Conservation (phyloP, 2,797 vertebrate genomes). For the Paedocypris micromegethes region DNA sequence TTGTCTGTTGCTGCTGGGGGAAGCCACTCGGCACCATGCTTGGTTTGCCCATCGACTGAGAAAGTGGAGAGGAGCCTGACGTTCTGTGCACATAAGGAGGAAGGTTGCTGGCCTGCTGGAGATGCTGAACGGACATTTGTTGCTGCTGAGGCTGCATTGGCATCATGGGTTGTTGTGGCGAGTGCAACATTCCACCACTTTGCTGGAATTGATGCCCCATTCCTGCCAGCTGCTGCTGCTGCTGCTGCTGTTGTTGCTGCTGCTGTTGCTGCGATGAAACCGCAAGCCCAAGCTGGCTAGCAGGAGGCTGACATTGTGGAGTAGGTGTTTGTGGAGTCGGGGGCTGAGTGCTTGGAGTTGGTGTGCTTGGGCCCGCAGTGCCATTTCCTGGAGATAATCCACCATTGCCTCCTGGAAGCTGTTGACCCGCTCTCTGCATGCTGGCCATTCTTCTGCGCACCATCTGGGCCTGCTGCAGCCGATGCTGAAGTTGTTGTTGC, state of each 20-base stretch:
- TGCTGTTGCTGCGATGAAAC: constrained; percentile 61
- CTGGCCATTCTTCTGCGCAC: constrained; percentile 91
- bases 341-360: constrained; percentile 85
- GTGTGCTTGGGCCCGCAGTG: constrained; percentile 70
- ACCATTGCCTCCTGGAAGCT: constrained; percentile 68
- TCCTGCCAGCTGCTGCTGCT: constrained; percentile 60
- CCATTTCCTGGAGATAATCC: constrained; percentile 68
- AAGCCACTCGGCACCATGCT: constrained; percentile 79
- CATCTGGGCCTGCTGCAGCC: constrained; percentile 96
- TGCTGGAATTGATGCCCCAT: too few relatives aligned
- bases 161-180: constrained; percentile 67
- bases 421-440: constrained; percentile 83
- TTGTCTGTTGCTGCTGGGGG: constrained; percentile 74
- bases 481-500: constrained; percentile 93
- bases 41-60: constrained; percentile 83
- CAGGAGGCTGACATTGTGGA: constrained; percentile 60
- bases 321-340: constrained; percentile 84
- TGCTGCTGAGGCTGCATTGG: constrained; percentile 55
- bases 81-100: constrained; percentile 74
- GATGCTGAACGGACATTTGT: constrained; percentile 77
- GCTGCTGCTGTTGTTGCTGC: constrained; percentile 47
- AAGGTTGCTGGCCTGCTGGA: constrained; percentile 76
- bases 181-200: constrained; percentile 65
- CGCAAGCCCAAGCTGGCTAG: constrained; percentile 62
- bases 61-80: constrained; percentile 66